Base-by-base conservation (phyloP, 2,797 vertebrate genomes). In the Paramormyrops hopkinsi region DNA sequence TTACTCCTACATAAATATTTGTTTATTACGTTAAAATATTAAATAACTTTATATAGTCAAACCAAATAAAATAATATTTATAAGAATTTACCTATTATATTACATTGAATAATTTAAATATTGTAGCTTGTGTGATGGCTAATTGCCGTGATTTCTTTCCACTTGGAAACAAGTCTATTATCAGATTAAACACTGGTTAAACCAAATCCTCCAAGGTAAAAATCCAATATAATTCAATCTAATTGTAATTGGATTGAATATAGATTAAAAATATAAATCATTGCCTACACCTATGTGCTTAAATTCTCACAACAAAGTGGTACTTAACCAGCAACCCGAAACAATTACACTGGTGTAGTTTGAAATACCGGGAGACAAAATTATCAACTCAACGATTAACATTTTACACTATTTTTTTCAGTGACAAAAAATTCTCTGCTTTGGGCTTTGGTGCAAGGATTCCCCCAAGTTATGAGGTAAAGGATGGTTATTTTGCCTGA, bases 391-490 rank as follows among this genome's bases (percentile, higher is more conserved):
- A 33, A 17, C 0, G 2, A 51, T 54, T 48, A 65, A 44, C n/a
- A 25, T 59, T 53, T 44, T 79, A 37, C 4, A 12, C 73, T 76
- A 3, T 65, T 73, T 90, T 88, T 50, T 88, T 56, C 93, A 99
- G 98, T 0, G 97, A 99, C 92, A 99, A 98, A 96, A 96, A 97
- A 87, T 99, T 99, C 95, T 99, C 98, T 0, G 98, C 98, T 91
- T 92, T 99, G 96, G 98, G 98, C 87, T 99, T 99, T 86, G 97
- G 98, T 51, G 98, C 98, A 25, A 96, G 97, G 94, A 99, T 99
- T 90, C 98, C 98, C 86, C 98, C 98, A 88, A 98, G 98, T 92
- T 99, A 98, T 0, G 98, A 99, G 96, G 98, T 98, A 93, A 95
- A 97, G 90, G 11, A 50, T 65, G 2, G n/a, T 46, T 33, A 25